Evolutionary conservation across 2,797 vertebrate genomes (phyloP).

Genomic region (Bovichtus variegatus): DNA sequence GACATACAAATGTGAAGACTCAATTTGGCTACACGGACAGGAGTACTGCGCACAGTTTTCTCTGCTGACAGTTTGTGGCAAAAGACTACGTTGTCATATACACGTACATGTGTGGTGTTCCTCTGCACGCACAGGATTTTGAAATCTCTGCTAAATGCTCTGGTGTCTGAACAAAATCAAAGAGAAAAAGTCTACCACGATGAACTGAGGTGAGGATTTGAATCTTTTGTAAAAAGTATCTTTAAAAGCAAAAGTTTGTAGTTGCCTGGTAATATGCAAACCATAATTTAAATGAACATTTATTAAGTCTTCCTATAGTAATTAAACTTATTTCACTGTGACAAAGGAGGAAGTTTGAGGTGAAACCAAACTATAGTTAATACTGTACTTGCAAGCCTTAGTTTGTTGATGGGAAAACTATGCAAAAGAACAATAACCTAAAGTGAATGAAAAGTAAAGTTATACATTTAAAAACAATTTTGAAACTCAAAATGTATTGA

Average conservation of each 20-base stretch:
- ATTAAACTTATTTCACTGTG: neutral
- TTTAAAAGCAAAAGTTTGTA: neutral
- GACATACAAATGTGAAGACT: slow-evolving; percentile 46
- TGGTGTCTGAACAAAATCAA: slow-evolving; percentile 5
- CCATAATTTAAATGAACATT: neutral
- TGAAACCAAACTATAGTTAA: neutral
- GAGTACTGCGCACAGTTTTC: slow-evolving; percentile 12
- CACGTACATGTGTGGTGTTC: neutral
- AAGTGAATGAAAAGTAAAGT: neutral
- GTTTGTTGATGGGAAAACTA: neutral
- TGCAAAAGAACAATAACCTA: neutral
- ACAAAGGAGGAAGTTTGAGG: neutral
- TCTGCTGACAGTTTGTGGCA: slow-evolving; percentile 34
- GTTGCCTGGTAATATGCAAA: neutral
- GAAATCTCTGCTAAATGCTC: neutral
- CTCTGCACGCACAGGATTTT: neutral
- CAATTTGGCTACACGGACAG: slow-evolving; percentile 2
- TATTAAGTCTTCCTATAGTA: too few species aligned
- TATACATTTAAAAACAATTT: neutral
- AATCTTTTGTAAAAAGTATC: neutral
- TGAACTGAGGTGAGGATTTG: slow-evolving; percentile 70
- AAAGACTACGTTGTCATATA: neutral
- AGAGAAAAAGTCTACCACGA: slow-evolving; percentile 4
- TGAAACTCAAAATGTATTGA: neutral
- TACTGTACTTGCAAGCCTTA: neutral